Percentiles rank a stretch among this genome's conserved stretches.
Conservation (phyloP, 2,888 invertebrate species). For the Melipona bicolor region DNA sequence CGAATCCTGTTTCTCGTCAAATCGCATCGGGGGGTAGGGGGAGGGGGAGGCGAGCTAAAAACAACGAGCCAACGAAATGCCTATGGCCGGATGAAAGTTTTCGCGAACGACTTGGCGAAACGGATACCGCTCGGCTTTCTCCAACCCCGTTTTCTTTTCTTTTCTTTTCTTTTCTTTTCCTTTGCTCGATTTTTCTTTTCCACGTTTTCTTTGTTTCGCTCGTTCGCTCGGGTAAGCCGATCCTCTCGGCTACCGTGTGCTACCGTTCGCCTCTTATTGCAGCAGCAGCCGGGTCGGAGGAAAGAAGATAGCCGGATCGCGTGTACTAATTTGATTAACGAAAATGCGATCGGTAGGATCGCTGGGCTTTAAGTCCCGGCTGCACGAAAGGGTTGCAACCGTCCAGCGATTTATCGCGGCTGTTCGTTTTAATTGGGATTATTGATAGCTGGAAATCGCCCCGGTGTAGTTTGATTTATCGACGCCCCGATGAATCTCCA, state of each 20-base stretch:
- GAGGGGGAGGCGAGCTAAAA: slow-evolving; percentile 2
- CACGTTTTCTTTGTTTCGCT: neutral
- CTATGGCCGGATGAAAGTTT: slow-evolving; percentile 59
- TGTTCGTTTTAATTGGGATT: slow-evolving; percentile 2
- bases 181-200: neutral
- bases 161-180: neutral
- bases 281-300: neutral
- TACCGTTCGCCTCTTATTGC: slow-evolving; percentile 20
- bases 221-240: slow-evolving; percentile 39
- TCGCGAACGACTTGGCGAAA: slow-evolving; percentile 45
- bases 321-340: slow-evolving; percentile 51
- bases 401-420: neutral
- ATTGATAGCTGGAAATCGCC: neutral
- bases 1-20: slow-evolving; percentile 56
- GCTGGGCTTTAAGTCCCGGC: neutral
- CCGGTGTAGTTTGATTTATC: neutral
- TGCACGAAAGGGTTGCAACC: neutral
- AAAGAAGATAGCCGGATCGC: slow-evolving; percentile 24
- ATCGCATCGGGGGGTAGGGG: slow-evolving; percentile 21
- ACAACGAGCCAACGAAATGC: slow-evolving; percentile 48
- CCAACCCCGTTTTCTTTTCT: neutral
- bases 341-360: slow-evolving; percentile 38
- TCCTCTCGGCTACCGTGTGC: neutral
- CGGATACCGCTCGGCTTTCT: slow-evolving; percentile 16
- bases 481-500: neutral